Evolutionary conservation across 2,113 vertebrate species (phyloP).

Genomic region (Ardeotis arabs): DNA sequence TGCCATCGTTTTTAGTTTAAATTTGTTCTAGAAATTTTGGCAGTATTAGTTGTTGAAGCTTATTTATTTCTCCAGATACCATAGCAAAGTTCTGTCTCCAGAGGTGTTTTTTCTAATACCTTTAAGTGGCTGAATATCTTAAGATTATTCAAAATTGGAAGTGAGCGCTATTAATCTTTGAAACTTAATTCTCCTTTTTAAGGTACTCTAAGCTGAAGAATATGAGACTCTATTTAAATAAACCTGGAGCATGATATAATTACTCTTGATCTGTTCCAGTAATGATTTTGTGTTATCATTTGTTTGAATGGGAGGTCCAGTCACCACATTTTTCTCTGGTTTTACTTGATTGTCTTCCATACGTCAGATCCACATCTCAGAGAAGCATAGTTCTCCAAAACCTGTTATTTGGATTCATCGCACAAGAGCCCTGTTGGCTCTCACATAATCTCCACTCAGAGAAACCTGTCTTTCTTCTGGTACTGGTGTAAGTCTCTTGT

Average conservation of each 20-base stretch:
- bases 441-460: background rate
- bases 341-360: background rate
- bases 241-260: background rate
- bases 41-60: background rate
- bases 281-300: background rate
- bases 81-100: background rate
- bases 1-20: background rate
- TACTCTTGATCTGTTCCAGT: background rate
- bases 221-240: background rate
- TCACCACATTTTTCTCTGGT: background rate
- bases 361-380: background rate
- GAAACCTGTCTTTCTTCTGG: background rate
- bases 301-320: background rate
- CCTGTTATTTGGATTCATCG: background rate
- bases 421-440: background rate
- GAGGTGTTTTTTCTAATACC: background rate
- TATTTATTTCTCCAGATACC: background rate
- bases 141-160: background rate
- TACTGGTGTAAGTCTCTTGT: background rate
- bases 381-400: background rate
- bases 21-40: background rate
- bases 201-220: background rate
- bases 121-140: background rate
- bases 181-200: background rate
- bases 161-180: constrained; percentile 1